Evolutionary conservation across 2,797 vertebrate species (phyloP), one percentile per base, ranked within the genome.

Genomic region (Coregonus sp.): DNA sequence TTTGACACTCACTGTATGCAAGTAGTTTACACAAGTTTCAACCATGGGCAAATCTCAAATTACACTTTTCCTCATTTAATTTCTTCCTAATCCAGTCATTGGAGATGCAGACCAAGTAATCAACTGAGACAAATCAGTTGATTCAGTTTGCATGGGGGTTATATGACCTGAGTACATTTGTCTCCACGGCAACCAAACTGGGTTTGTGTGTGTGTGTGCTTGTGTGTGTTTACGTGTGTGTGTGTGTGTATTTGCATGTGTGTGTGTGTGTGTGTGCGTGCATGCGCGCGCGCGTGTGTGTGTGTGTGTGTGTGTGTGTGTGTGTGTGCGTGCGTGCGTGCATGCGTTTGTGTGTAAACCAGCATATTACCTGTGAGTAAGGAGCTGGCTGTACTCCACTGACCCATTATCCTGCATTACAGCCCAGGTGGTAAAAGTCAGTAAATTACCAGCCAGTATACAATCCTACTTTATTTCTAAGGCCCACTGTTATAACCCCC

Each of bases 381-480:
- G 76, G 72, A 79, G 69, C 70, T 77, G 79, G 76, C 75, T 86
- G 85, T 75, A 85, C 87, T 85, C 59, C 84, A 47, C 9, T 47
- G 40, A 47, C 40, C 85, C 79, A 92, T 90, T 91, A 90, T 78
- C 84, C 90, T 92, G 90, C 90, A 92, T 91, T 89, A 89, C 82
- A 84, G 84, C 77, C 86, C 79, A 89, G 88, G 89, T 85, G 80
- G 81, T 86, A 92, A 92, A 93, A 90, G 90, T 91, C 90, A 92
- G 9, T 85, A 89, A 91, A 91, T 93, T 90, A 92, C 89, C 88
- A 89, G 84, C 83, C 79, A 86, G 88, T 91, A 90, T 85, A 89
- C 88, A 91, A 88, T 73, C 88, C 50, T 77, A 35, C 72, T 86
- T 59, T 86, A 84, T 90, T 93, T 91, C 87, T 86, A 78, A 89